Base-by-base conservation (phyloP, 2,888 invertebrate species). In the Arrhopalites spinosus region DNA sequence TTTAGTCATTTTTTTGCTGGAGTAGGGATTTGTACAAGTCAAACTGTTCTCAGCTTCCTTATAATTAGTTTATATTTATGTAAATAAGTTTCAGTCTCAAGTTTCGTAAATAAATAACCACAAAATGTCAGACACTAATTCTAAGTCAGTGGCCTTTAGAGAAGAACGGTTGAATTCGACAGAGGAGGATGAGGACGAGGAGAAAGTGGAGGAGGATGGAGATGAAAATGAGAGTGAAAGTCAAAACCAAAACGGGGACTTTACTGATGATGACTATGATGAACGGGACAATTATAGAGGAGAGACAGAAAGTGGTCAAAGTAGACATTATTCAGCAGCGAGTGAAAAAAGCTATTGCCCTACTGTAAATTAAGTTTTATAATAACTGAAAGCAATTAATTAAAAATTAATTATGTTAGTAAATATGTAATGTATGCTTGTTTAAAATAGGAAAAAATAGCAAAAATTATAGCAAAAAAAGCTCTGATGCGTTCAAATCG, bases 401-500 rank as follows among this genome's bases (percentile, higher is more conserved):
- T n/a, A n/a, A n/a, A n/a, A n/a, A n/a, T n/a, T n/a, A n/a, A n/a
- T n/a, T n/a, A n/a, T n/a, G n/a, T n/a, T n/a, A n/a, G n/a, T n/a
- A n/a, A n/a, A n/a, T n/a, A n/a, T n/a, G n/a, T n/a, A n/a, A n/a
- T n/a, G n/a, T n/a, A n/a, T n/a, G n/a, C n/a, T n/a, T n/a, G n/a
- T n/a, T n/a, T n/a, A n/a, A n/a, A n/a, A n/a, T 45, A 73, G 73
- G 66, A 43, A 5, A 66, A 47, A 29, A 64, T 73, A 27, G 64
- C 64, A 13, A 27, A 29, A n/a, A 47, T 45, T 20, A 67, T 68
- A n/a, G 13, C 25, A 15, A 56, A 56, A 27, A 74, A 78, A 61
- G 61, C 74, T 1, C 30, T 47, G 5, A 53, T 79, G 3, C 77
- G 81, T 2, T 30, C 78, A 1, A 23, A 73, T 0, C 69, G 78